Base-by-base conservation (phyloP, 1,140 invertebrate species). In the Listronotus bonariensis region DNA sequence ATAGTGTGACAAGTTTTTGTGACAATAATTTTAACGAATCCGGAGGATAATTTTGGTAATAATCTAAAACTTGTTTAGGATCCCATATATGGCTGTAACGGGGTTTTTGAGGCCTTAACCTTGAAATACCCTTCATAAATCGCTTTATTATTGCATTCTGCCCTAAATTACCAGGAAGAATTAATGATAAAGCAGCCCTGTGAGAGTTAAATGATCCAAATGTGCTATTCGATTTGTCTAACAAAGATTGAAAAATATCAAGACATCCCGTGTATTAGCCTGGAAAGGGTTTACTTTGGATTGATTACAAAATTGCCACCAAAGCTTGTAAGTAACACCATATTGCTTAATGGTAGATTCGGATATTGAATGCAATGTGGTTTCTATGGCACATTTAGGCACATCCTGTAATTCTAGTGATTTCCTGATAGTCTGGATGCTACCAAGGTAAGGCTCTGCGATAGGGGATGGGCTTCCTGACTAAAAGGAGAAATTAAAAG, bases 11-110 rank as follows among this genome's bases (percentile, higher is more conserved):
- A 36, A 70, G 32, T 34, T 70, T 68, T n/a, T 18, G 4, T 6
- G 62, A 41, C 9, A 70, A 18, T 8, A 45, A 9, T 3, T 20
- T 17, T 20, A 68, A 36, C n/a, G 17, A 4, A 11, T 11, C 10
- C 26, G 15, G 15, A 34, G 12, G 20, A 26, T 46, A 11, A 10
- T 6, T 40, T 45, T 54, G n/a, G 15, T 63, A 26, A 45, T 53
- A 59, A 36, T 55, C 9, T 56, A 51, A 7, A 7, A 72, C 62
- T 10, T 15, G 6, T 31, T 26, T 10, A 14, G 59, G 56, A 48
- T 76, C 73, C 74, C 73, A 75, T 1, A 68, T 67, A 10, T 52
- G 17, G 15, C 68, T 45, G 49, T 77, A 77, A 38, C 67, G 65
- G 3, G 71, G 71, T 17, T 51, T 54, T 0, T 63, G 15, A 4